Percentiles rank a stretch among this genome's conserved stretches.
These are phyloP conservation scores for Meteorus sp. DNA, from an alignment of 1,140 invertebrate species.

Conservation along the genomic window DNA sequence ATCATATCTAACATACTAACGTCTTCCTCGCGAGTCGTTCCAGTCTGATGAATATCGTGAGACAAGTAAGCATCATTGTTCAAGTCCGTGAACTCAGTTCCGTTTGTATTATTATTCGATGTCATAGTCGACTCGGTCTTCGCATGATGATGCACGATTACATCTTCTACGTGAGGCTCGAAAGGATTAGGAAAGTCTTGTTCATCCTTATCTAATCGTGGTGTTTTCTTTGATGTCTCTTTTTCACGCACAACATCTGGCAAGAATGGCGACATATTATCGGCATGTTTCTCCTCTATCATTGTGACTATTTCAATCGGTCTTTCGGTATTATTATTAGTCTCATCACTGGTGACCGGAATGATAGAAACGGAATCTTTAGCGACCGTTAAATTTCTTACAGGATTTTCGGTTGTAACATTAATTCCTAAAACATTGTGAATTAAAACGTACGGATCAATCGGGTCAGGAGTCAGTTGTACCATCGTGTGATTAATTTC, in stretches of 20 bases:
- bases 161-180: constrained; percentile 47
- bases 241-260: constrained; percentile 59
- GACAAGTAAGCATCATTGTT: constrained; percentile 22
- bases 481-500: constrained; percentile 41
- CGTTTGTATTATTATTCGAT: constrained; percentile 12
- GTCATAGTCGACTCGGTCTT: constrained; percentile 2
- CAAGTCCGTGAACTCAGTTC: constrained; percentile 25
- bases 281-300: constrained; percentile 35
- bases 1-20: constrained; percentile 20
- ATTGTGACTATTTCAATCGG: constrained; percentile 28
- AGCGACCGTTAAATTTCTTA: neutral
- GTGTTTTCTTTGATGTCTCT: constrained; percentile 42
- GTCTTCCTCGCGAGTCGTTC: constrained; percentile 17
- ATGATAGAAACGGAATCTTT: too few species aligned
- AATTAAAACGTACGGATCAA: constrained; percentile 21
- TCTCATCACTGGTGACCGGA: too few species aligned
- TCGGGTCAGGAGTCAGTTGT: constrained; percentile 43
- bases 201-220: constrained; percentile 53
- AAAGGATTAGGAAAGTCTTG: constrained; percentile 51
- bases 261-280: constrained; percentile 67
- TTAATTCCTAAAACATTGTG: neutral
- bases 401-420: neutral
- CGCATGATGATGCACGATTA: constrained; percentile 31
- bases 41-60: constrained; percentile 16
- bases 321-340: constrained; percentile 30